Base-by-base conservation (phyloP, 2,888 invertebrate species). In the Rhaphigaster nebulosa region DNA sequence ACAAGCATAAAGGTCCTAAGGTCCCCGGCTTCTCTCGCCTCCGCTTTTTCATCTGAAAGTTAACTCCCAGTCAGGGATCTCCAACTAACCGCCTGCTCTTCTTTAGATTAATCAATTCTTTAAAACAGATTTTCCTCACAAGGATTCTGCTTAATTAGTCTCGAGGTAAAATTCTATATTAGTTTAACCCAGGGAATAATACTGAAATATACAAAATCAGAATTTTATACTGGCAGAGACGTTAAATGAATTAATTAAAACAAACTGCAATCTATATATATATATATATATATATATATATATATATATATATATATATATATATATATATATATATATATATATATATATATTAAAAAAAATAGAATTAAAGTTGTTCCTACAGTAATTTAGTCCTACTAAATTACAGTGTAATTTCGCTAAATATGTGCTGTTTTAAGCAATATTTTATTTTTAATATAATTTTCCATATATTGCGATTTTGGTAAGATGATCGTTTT, bases 71-170 rank as follows among this genome's bases (percentile, higher is more conserved):
- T 26, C 84, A n/a, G n/a, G 45, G 10, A 84, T 45, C 84, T 84
- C 45, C 45, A 2, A 26, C 15, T 84, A 84, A 50, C 45, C 26
- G 80, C 80, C 26, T 41, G 1, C 45, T 76, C 84, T 84, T 84
- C 45, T 84, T 84, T 13, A 45, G 84, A 84, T n/a, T 84, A 45
- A n/a, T 84, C 45, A 84, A 84, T 84, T 12, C 84, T 84, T 84
- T 41, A n/a, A 84, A 70, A 84, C n/a, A 45, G 45, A n/a, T 84
- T 38, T 18, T 3, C 18, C 15, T 10, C 5, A 76, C 18, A 76
- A 76, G 29, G 38, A 76, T 5, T 76, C 38, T 20, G 8, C 23
- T 76, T 76, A 76, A 76, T 76, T 76, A 76, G 18, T 23, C 70
- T 23, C 6, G 23, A 20, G 38, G 34, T 76, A 76, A 34, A 76